phyloP scores from a whole-genome alignment of 2,797 vertebrate genomes.

The Emydoidea blandingii region DNA sequence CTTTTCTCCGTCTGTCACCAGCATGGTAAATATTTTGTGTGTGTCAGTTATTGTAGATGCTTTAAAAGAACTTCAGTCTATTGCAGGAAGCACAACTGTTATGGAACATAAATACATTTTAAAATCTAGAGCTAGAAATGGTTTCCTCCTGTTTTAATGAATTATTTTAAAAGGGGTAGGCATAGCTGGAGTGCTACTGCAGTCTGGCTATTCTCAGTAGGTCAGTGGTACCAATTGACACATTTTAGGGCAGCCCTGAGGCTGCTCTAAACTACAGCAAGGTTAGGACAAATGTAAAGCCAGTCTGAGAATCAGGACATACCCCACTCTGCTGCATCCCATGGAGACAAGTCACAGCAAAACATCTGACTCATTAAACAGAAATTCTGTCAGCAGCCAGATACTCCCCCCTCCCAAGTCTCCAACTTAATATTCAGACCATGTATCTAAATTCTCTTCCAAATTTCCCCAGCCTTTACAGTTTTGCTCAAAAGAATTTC shows the following conservation, averaged over 20 bases:
- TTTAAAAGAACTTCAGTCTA: background rate
- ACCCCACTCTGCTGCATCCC: background rate
- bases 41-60: rapidly evolving
- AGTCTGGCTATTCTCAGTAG: background rate
- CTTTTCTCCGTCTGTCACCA: background rate
- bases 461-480: background rate
- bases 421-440: background rate
- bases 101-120: rapidly evolving
- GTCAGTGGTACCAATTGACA: background rate
- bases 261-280: background rate
- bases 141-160: background rate
- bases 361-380: background rate
- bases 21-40: background rate
- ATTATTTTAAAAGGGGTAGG: background rate
- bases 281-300: background rate
- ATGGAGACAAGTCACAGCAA: background rate
- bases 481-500: background rate
- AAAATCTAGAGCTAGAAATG: rapidly evolving
- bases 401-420: background rate
- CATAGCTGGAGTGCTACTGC: background rate
- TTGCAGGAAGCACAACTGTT: rapidly evolving
- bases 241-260: background rate
- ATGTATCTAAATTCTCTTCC: background rate
- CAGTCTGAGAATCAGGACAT: background rate
- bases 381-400: background rate